Evolutionary conservation across 2,888 invertebrate genomes (phyloP).

Genomic region (Cephus spinipes): DNA sequence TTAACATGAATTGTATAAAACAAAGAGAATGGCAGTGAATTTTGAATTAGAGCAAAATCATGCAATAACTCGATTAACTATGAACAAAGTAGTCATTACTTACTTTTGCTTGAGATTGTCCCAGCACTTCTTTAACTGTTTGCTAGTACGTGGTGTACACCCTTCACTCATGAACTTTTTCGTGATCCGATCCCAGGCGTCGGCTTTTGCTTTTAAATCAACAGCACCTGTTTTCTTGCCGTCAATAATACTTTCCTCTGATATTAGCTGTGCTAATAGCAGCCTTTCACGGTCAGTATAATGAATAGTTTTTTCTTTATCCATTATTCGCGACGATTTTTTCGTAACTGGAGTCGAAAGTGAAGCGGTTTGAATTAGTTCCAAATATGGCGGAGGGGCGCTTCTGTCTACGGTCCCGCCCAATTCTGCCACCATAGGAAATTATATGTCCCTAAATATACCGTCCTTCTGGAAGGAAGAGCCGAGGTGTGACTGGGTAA

Average conservation of each 20-base stretch:
- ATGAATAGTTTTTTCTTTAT: not conserved
- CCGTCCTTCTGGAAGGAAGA: too few relatives aligned
- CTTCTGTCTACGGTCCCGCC: too few relatives aligned
- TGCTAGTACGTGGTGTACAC: slow-evolving; percentile 3
- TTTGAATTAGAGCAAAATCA: not conserved
- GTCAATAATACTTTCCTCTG: slow-evolving; percentile 13
- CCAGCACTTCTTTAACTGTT: slow-evolving; percentile 9
- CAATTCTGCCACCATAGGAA: too few relatives aligned
- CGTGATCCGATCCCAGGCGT: slow-evolving; percentile 12
- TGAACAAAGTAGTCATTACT: not conserved
- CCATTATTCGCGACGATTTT: too few relatives aligned
- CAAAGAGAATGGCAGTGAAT: too few relatives aligned
- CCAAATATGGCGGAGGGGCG: too few relatives aligned
- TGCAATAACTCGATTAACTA: not conserved
- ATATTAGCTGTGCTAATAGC: slow-evolving; percentile 15
- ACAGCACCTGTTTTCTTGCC: slow-evolving; percentile 10
- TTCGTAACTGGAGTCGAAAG: too few relatives aligned
- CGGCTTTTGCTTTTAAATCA: slow-evolving; percentile 10
- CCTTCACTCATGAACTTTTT: slow-evolving; percentile 10
- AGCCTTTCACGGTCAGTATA: slow-evolving; percentile 13
- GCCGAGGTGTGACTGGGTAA: too few relatives aligned
- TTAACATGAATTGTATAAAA: not conserved
- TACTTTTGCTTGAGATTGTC: slow-evolving; percentile 13
- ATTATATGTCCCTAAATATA: too few relatives aligned
- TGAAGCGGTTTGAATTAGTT: too few relatives aligned